Evolutionary conservation across 1,140 invertebrate genomes (phyloP), one percentile per base, ranked within the genome.

Genomic region (Ooceraea biroi): DNA sequence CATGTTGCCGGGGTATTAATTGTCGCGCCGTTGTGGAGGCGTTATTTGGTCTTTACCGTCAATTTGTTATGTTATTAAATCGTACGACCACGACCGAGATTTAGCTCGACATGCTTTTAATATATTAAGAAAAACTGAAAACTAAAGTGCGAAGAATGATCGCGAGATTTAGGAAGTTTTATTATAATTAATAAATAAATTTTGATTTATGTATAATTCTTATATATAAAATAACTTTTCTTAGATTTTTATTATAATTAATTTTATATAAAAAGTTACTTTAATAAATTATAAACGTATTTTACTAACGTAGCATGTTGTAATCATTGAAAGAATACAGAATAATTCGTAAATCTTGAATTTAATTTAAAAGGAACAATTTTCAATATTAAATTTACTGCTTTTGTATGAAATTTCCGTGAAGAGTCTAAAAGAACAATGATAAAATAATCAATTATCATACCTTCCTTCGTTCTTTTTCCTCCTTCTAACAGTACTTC

Each of bases 1-100:
- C 36, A 41, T 17, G 8, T 68, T 14, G 10, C 10, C 48, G 30
- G 14, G 22, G 22, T 66, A 78, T 80, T 80, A 80, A 80, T 57
- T 44, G 0, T 69, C 36, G 3, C 12, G 7, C 17, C 10, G 1
- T 69, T 69, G 12, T 22, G n/a, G 12, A 44, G 36, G 44, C 46
- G 65, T 36, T 27, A 48, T 48, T 48, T 48, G 22, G 17, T 12
- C 27, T 78, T 22, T n/a, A n/a, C n/a, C n/a, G 17, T n/a, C 63
- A 52, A 78, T 27, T 11, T 68, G 7, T 52, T 12, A 22, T 36
- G 1, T 52, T 52, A 41, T 77, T 77, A 76, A 36, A 77, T 55
- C 14, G 12, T 52, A 60, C 36, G 19, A 25, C 14, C 0, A 22
- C n/a, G 27, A 65, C 48, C 41, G 10, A 50, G n/a, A 76, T 14